These are phyloP conservation scores for Mungos mungo DNA, from an alignment of 2,113 vertebrate genomes.

Conservation along the genomic window DNA sequence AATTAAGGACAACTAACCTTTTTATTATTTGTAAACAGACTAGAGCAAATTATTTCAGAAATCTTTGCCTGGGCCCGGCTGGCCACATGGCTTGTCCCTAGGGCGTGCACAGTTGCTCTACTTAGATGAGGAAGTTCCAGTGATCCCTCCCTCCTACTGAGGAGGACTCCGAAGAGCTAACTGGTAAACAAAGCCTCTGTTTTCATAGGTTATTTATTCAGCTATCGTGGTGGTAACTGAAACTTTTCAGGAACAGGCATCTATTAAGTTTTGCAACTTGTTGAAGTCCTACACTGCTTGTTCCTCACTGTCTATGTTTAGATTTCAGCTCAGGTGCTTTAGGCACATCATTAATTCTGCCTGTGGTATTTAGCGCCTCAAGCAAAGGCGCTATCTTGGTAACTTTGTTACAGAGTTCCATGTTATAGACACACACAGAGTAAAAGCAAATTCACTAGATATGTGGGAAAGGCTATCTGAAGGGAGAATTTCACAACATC, in stretches of 20 bases:
- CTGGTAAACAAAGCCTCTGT: not conserved
- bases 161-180: not conserved
- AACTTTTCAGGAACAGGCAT: not conserved
- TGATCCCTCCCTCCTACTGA: not conserved
- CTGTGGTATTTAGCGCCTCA: not conserved
- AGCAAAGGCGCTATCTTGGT: not conserved
- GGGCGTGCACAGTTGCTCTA: not conserved
- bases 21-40: not conserved
- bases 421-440: not conserved
- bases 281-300: not conserved
- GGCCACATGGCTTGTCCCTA: not conserved
- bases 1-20: not conserved
- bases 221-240: not conserved
- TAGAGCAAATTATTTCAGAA: not conserved
- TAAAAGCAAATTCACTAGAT: not conserved
- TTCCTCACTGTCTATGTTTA: not conserved
- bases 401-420: not conserved
- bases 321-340: not conserved
- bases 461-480: not conserved
- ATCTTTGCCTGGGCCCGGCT: not conserved
- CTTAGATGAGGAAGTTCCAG: not conserved
- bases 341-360: not conserved
- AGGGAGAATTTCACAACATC: not conserved
- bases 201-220: not conserved
- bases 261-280: not conserved